These are phyloP conservation scores for Spodoptera litura DNA, from an alignment of 1,140 invertebrate species.

Conservation along the genomic window DNA sequence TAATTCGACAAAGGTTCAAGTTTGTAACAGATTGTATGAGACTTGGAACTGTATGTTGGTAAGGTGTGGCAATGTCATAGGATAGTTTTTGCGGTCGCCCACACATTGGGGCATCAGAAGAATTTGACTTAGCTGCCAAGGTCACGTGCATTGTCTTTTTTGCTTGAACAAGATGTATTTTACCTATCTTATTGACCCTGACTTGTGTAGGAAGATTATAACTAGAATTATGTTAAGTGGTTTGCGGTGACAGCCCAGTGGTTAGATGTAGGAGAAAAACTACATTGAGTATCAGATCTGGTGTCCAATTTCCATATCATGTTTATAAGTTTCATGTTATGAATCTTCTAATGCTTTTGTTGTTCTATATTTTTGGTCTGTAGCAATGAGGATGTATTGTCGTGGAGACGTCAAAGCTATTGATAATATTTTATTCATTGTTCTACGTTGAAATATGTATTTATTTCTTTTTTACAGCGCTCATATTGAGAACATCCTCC, in stretches of 20 bases:
- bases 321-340: not conserved
- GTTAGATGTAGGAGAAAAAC: conserved; percentile 24
- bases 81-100: conserved; percentile 84
- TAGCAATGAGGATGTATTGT: too few species aligned
- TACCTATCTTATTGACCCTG: conserved; percentile 66
- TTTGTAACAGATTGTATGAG: conserved; percentile 19
- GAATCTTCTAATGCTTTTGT: not conserved
- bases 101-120: conserved; percentile 78
- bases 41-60: conserved; percentile 68
- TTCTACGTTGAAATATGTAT: too few species aligned
- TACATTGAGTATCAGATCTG: not conserved
- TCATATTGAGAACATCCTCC: too few species aligned
- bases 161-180: conserved; percentile 66
- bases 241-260: conserved; percentile 14
- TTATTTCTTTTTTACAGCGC: too few species aligned
- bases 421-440: too few species aligned
- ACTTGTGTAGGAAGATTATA: conserved; percentile 53
- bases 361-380: too few species aligned
- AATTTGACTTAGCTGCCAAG: conserved; percentile 82
- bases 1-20: conserved; percentile 72
- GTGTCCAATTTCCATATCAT: not conserved
- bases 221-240: conserved; percentile 40
- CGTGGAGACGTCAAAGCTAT: too few species aligned
- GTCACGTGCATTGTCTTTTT: conserved; percentile 81
- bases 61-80: conserved; percentile 79